Evolutionary conservation across 2,797 vertebrate genomes (phyloP), one percentile per base, ranked within the genome.

Genomic region (Morus bassanus): DNA sequence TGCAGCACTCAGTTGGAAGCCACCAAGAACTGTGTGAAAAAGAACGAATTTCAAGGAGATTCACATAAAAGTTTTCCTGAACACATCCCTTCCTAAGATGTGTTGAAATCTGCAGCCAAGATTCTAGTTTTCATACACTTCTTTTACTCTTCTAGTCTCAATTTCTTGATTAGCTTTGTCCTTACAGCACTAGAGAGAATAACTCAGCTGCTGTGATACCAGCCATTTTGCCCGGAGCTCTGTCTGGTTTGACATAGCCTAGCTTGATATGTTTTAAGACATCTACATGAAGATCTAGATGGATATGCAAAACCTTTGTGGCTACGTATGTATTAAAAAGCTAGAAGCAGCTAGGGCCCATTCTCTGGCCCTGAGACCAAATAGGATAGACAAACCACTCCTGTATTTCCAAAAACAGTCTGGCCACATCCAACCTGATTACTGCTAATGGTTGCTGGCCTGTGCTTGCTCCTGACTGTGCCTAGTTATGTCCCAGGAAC

Each of bases 231-330:
- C 60, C 48, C 28, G 56, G 60, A 85, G 5, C 13, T 5, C 10
- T 7, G 1, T 12, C 24, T 77, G 25, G 23, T 73, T 77, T 80
- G 39, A 33, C 51, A 48, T 3, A 73, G 17, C 11, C 37, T 65
- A 9, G 9, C 13, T 57, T 43, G 18, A 45, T 51, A 65, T 8
- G 21, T 41, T 86, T 80, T 67, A 21, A 48, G 9, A 33, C 16
- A 73, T 30, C 6, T 56, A 84, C 10, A 59, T 41, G 11, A 53
- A 61, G 37, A 39, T 39, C 37, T 43, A 43, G 41, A 43, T 59
- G 21, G 48, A 53, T 23, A 64, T 0, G 0, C 7, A 68, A 77
- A 88, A 53, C 1, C 10, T 72, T 77, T 70, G 24, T 51, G 24
- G 2, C 25, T 69, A 46, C 3, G 1, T 13, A 4, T 46, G 7